Conservation (phyloP, 2,888 invertebrate species). For the Synanthedon vespiformis region DNA sequence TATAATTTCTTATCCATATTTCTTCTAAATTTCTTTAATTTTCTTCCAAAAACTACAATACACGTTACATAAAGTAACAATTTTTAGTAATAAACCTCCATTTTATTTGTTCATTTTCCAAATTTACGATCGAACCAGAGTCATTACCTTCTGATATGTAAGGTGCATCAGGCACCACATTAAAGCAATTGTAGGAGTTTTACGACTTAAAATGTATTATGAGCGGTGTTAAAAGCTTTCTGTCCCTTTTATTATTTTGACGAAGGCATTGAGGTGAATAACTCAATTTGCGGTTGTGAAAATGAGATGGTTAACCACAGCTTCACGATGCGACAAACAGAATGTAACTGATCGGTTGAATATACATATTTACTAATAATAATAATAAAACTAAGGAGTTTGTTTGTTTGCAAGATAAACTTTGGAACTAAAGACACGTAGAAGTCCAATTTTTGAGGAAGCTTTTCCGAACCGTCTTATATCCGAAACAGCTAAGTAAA, state of each 20-base stretch:
- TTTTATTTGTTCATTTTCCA: no score
- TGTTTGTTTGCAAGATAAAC: no score
- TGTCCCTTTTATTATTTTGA: neutral
- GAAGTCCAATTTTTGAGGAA: no score
- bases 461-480: no score
- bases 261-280: slow-evolving; percentile 12
- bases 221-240: neutral
- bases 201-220: neutral
- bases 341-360: slow-evolving; percentile 1
- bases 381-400: no score
- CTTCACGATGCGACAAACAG: slow-evolving; percentile 4
- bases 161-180: neutral
- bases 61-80: no score
- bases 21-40: no score
- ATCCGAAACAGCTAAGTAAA: no score
- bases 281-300: slow-evolving; percentile 28
- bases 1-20: no score
- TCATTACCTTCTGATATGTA: slow-evolving; percentile 24
- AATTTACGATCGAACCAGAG: slow-evolving; percentile 1
- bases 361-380: neutral
- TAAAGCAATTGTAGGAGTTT: neutral
- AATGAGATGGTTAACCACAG: slow-evolving; percentile 12
- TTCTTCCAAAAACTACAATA: no score
- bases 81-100: no score
- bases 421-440: no score